These are phyloP conservation scores for Leptodactylus fallax DNA, from an alignment of 2,797 vertebrate species.

Conservation along the genomic window DNA sequence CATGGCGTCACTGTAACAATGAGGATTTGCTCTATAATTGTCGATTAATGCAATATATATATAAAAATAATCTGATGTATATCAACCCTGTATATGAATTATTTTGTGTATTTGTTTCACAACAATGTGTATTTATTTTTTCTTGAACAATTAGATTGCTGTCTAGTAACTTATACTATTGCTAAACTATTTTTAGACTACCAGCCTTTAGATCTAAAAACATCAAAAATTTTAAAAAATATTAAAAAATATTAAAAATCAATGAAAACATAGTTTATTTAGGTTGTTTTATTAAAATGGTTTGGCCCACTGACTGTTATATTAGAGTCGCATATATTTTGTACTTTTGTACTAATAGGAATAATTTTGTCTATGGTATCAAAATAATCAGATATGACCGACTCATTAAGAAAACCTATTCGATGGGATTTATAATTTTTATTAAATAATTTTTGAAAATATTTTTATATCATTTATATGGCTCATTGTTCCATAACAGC, in stretches of 20 bases:
- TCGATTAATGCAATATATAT: too few relatives aligned
- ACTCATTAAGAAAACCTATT: too few relatives aligned
- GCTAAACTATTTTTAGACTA: neutral
- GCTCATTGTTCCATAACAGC: neutral
- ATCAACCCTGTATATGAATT: too few relatives aligned
- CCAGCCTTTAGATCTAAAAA: neutral
- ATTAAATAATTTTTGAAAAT: too few relatives aligned
- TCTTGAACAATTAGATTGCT: neutral
- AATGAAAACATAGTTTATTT: neutral
- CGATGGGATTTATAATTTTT: too few relatives aligned
- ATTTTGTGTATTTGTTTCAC: neutral
- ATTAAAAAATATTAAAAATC: neutral
- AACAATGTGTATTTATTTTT: neutral
- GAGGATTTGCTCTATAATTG: neutral
- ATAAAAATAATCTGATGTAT: neutral
- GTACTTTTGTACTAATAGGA: too few relatives aligned
- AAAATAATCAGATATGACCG: too few relatives aligned
- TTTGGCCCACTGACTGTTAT: too few relatives aligned
- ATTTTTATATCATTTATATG: too few relatives aligned
- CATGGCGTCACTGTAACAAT: neutral
- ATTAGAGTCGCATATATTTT: too few relatives aligned
- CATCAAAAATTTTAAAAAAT: neutral
- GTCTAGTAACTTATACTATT: neutral
- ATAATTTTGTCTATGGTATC: too few relatives aligned
- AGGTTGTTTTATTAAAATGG: neutral